A percentile compares a stretch with the other conserved stretches of the same genome.
phyloP scores from a whole-genome alignment of 2,797 vertebrate species.

The Meda fulgida region DNA sequence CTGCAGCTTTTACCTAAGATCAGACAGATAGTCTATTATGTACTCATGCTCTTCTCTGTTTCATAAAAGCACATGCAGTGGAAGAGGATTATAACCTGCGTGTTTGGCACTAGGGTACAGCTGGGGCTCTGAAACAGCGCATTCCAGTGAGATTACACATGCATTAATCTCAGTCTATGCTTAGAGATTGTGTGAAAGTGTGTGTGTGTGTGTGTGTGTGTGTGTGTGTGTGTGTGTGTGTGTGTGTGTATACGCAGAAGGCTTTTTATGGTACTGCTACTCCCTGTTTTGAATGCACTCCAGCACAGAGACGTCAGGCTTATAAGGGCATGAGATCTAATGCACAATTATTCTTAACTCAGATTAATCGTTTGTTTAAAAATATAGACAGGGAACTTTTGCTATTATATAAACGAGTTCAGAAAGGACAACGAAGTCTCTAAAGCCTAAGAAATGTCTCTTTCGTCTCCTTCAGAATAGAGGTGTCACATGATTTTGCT shows the following conservation, averaged over 20 bases:
- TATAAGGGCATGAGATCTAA: conserved; percentile 56
- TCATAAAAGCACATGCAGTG: background rate
- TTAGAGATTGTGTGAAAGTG: conserved; percentile 43
- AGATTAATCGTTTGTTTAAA: conserved; percentile 48
- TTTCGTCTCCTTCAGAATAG: background rate
- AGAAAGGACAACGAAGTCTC: background rate
- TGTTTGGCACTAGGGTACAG: conserved; percentile 19
- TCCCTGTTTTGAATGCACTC: conserved; percentile 36
- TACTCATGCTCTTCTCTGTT: background rate
- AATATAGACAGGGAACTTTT: conserved; percentile 31
- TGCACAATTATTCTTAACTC: conserved; percentile 23
- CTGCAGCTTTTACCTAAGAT: conserved; percentile 16
- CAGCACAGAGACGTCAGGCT: conserved; percentile 50
- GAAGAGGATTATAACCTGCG: conserved; percentile 17
- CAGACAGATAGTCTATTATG: background rate
- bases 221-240: conserved; percentile 27
- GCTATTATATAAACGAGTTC: conserved; percentile 8
- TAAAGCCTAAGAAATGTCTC: conserved; percentile 3
- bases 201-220: conserved; percentile 20
- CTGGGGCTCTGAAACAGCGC: conserved; percentile 60
- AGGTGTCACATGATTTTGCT: background rate
- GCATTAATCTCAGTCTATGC: conserved; percentile 70
- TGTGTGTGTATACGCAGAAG: conserved; percentile 55
- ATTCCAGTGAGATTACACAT: conserved; percentile 78
- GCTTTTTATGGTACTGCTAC: conserved; percentile 66